Evolutionary conservation across 2,888 invertebrate species (phyloP).

Genomic region (Hanleya hanleyi): DNA sequence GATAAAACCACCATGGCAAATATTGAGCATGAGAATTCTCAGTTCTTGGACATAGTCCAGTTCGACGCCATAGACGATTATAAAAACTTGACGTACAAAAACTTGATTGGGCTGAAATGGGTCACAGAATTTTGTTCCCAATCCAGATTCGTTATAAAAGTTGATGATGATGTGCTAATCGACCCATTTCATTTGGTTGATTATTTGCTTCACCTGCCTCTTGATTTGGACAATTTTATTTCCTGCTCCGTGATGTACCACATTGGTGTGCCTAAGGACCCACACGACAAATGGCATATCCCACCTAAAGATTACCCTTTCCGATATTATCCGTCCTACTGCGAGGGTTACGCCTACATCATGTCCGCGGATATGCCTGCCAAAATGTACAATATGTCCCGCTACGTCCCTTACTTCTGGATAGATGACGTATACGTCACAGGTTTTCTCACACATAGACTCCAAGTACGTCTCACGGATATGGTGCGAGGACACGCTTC

Average conservation of each 20-base stretch:
- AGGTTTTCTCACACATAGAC: constrained; percentile 43
- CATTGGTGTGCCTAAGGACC: constrained; percentile 35
- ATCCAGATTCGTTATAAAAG: constrained; percentile 65
- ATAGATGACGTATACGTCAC: constrained; percentile 63
- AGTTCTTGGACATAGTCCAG: constrained; percentile 51
- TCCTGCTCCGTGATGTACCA: constrained; percentile 48
- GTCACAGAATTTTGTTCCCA: constrained; percentile 59
- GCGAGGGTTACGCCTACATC: constrained; percentile 56
- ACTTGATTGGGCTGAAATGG: constrained; percentile 65
- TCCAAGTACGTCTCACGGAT: not conserved
- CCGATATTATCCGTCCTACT: constrained; percentile 53
- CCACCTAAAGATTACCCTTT: constrained; percentile 45
- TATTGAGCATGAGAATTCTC: constrained; percentile 35
- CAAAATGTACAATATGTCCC: constrained; percentile 40
- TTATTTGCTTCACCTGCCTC: constrained; percentile 38
- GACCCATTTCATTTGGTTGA: constrained; percentile 77
- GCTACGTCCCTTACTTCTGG: constrained; percentile 46
- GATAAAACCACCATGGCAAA: constrained; percentile 23
- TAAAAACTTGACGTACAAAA: constrained; percentile 68
- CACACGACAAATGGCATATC: constrained; percentile 52
- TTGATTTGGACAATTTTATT: constrained; percentile 38
- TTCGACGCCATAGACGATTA: constrained; percentile 67
- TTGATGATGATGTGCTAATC: constrained; percentile 71
- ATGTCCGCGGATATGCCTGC: constrained; percentile 38
- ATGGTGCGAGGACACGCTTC: not conserved